phyloP scores from a whole-genome alignment of 2,888 invertebrate genomes.

The Rhamphomyia laevipes region DNA sequence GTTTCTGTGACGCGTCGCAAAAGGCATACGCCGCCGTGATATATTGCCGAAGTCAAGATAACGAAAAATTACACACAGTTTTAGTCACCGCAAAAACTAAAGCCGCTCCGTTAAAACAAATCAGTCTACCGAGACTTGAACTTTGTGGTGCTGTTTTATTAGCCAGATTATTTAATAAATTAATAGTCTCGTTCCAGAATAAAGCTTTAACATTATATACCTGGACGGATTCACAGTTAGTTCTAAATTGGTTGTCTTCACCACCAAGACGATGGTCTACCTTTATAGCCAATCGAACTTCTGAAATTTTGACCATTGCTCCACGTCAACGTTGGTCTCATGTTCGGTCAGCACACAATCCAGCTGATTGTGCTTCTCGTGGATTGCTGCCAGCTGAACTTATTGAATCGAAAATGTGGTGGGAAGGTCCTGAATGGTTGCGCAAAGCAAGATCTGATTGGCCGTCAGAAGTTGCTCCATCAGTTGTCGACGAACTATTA shows the following conservation, averaged over 20 bases:
- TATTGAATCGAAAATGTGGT: constrained; percentile 12
- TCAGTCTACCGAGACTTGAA: constrained; percentile 10
- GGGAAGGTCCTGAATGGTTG: constrained; percentile 13
- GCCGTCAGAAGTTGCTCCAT: no score
- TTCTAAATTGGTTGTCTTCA: constrained; percentile 19
- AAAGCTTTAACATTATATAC: constrained; percentile 5
- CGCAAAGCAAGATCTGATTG: no score
- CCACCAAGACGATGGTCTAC: constrained; percentile 13
- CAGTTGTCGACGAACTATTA: no score
- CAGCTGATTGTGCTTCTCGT: constrained; percentile 16
- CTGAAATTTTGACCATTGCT: constrained; percentile 10
- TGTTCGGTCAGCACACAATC: constrained; percentile 12
- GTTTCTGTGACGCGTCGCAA: constrained; percentile 8
- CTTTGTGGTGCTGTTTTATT: constrained; percentile 10
- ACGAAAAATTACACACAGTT: no score
- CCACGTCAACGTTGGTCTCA: constrained; percentile 12
- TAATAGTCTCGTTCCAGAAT: no score
- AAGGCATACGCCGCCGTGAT: no score
- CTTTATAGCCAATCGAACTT: constrained; percentile 13
- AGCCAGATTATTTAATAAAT: background rate
- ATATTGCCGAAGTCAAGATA: no score
- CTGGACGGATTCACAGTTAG: constrained; percentile 24
- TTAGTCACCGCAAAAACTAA: no score
- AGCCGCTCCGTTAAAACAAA: constrained; percentile 8
- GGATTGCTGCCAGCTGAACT: constrained; percentile 11